Percentiles rank a stretch among this genome's conserved stretches.
Evolutionary conservation across 1,140 invertebrate species (phyloP).

Genomic region (Harpegnathos saltator): DNA sequence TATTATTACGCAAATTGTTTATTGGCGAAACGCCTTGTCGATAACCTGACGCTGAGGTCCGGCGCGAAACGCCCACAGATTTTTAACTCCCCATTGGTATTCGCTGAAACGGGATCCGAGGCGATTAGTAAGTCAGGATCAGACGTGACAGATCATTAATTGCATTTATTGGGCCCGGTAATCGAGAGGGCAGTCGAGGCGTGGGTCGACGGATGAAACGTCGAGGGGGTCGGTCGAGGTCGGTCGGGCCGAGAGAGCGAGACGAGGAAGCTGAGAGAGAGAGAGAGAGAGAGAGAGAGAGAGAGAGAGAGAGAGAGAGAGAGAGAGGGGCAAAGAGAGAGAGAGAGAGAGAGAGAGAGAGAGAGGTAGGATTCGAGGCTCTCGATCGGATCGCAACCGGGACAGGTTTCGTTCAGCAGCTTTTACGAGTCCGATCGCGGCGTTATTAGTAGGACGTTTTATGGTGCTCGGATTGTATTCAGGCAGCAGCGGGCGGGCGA

Average conservation of each 20-base stretch:
- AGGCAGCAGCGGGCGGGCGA: not conserved
- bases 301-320: constrained; percentile 16
- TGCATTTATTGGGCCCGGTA: constrained; percentile 71
- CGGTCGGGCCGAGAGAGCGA: constrained; percentile 20
- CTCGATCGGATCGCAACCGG: constrained; percentile 60
- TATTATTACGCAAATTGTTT: constrained; percentile 49
- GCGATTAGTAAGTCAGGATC: constrained; percentile 62
- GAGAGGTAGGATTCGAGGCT: constrained; percentile 38
- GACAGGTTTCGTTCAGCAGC: constrained; percentile 76
- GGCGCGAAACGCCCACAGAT: constrained; percentile 32
- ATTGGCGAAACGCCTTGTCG: constrained; percentile 41
- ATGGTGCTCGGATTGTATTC: constrained; percentile 69
- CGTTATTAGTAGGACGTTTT: constrained; percentile 84
- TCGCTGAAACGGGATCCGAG: constrained; percentile 55
- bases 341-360: constrained; percentile 18
- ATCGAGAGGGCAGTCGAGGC: constrained; percentile 68
- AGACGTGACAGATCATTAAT: constrained; percentile 74
- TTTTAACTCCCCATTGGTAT: constrained; percentile 47
- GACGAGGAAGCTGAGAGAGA: not conserved
- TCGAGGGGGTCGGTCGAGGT: constrained; percentile 60
- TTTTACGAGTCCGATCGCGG: constrained; percentile 84
- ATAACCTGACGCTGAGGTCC: constrained; percentile 13
- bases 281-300: constrained; percentile 9
- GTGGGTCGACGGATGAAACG: constrained; percentile 67
- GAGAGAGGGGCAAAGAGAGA: too few relatives aligned